Percentiles rank a stretch among this genome's conserved stretches.
These are phyloP conservation scores for Trichoplusia ni DNA, from an alignment of 1,140 invertebrate genomes.

Conservation along the genomic window DNA sequence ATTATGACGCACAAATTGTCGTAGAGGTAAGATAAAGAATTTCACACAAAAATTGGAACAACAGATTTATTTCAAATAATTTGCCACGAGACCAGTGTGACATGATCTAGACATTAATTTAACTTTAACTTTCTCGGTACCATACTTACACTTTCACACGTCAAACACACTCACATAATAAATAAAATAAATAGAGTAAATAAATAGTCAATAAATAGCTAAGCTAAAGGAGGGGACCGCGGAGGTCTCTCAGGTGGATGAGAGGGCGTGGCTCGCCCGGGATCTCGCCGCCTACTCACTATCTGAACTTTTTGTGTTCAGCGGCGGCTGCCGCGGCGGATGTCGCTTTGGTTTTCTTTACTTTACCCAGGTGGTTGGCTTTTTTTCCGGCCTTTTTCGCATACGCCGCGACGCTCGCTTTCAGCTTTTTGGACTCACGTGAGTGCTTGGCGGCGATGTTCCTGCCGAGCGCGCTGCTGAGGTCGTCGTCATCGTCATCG, in stretches of 20 bases:
- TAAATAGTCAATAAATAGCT: slow-evolving; percentile 82
- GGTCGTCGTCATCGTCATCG: slow-evolving; percentile 85
- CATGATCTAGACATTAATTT: slow-evolving; percentile 82
- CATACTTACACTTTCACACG: slow-evolving; percentile 78
- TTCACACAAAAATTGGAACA: slow-evolving; percentile 76
- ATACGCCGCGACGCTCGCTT: slow-evolving; percentile 72
- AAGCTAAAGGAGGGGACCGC: slow-evolving; percentile 75
- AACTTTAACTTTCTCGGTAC: slow-evolving; percentile 69
- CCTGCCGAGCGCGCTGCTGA: slow-evolving; percentile 84
- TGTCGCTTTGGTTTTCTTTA: slow-evolving; percentile 79
- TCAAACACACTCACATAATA: slow-evolving; percentile 79
- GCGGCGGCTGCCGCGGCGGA: slow-evolving; percentile 61
- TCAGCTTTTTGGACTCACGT: slow-evolving; percentile 91
- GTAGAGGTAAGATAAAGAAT: slow-evolving; percentile 69
- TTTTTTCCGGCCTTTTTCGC: slow-evolving; percentile 84
- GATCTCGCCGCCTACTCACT: slow-evolving; percentile 63
- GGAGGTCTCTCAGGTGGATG: slow-evolving; percentile 74
- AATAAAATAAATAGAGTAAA: slow-evolving; percentile 81
- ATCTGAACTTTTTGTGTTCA: slow-evolving; percentile 82
- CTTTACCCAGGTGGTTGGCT: slow-evolving; percentile 71
- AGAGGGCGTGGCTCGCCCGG: slow-evolving; percentile 56
- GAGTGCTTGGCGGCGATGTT: slow-evolving; percentile 79
- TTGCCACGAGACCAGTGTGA: slow-evolving; percentile 79
- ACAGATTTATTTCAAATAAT: slow-evolving; percentile 81
- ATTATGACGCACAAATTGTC: slow-evolving; percentile 65